Evolutionary conservation across 92 coral and sea anemone species (phyloP), one percentile per base, ranked within the genome.

Genomic region (Epizoanthus fatuus): DNA sequence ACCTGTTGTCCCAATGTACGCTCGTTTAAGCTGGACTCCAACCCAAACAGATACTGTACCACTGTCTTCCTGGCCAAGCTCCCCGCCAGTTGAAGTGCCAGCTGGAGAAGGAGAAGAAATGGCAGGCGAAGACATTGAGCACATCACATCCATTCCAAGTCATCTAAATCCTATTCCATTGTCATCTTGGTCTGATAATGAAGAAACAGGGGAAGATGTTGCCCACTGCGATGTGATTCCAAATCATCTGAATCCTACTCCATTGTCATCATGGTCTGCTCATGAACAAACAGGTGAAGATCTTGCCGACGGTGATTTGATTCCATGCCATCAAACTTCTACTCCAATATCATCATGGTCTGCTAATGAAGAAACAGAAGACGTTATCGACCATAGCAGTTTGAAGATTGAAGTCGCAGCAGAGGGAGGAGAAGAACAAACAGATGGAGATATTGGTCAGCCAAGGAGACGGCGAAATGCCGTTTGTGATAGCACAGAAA

Each of bases 211-310:
- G 12, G 52, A 47, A 6, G 12, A 47, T 47, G 1, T 47, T 47
- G 1, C 12, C 2, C 12, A 3, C 47, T 0, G 47, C 7, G 47
- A 42, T 42, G 47, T 12, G 12, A 47, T 7, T 7, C 52, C 9
- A 47, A 47, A 0, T 47, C 9, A 47, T 47, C 44, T 47, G 12
- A 47, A 2, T n/a, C 22, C 7, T 58, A 1, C 64, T 4, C 32
- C 6, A 2, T 0, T 0, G 7, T 0, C 2, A 0, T 42, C 7
- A 42, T 0, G 5, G 1, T 0, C 2, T 0, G 47, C 0, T 4
- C 47, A 42, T 2, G 6, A 42, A 42, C 2, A 42, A 42, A 4
- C 47, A 42, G 47, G 47, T 0, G 22, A 13, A 16, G 17, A 17
- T 17, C 8, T 59, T 17, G 64, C 22, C 64, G 25, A 59, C 64